These are phyloP conservation scores for Labrus mixtus DNA, from an alignment of 2,113 vertebrate species.

Conservation along the genomic window DNA sequence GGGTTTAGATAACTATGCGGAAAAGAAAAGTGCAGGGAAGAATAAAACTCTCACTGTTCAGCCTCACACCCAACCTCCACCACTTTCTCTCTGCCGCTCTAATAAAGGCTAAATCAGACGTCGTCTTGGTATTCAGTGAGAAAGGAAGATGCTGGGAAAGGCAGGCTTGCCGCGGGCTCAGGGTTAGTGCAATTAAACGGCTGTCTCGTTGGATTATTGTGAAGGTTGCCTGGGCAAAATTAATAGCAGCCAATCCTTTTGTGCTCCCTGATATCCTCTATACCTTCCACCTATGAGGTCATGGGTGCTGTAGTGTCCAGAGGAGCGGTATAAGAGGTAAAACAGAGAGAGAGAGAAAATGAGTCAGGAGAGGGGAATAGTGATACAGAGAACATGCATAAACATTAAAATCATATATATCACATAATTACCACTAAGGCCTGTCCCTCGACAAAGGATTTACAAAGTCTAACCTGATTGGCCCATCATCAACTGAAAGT, in stretches of 20 bases:
- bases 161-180: conserved; percentile 44
- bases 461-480: no score
- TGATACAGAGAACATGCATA: not conserved
- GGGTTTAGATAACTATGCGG: conserved; percentile 8
- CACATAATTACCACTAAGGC: not conserved
- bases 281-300: conserved; percentile 60
- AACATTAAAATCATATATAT: conserved; percentile 3
- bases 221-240: conserved; percentile 74
- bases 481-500: no score
- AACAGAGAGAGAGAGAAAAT: conserved; percentile 14
- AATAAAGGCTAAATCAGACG: conserved; percentile 63
- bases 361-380: conserved; percentile 8
- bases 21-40: not conserved
- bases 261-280: conserved; percentile 44
- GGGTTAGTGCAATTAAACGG: conserved; percentile 76
- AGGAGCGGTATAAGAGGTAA: conserved; percentile 42
- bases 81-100: conserved; percentile 33
- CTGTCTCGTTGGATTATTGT: conserved; percentile 76
- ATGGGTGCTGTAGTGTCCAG: conserved; percentile 54
- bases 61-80: not conserved
- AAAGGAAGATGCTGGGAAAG: conserved; percentile 46
- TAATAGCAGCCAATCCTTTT: conserved; percentile 68
- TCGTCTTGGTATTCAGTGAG: conserved; percentile 69
- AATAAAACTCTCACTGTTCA: conserved; percentile 10
- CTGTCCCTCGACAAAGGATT: no score